These are phyloP conservation scores for Phalacrocorax pelagicus DNA, from an alignment of 2,113 vertebrate species.

Conservation along the genomic window DNA sequence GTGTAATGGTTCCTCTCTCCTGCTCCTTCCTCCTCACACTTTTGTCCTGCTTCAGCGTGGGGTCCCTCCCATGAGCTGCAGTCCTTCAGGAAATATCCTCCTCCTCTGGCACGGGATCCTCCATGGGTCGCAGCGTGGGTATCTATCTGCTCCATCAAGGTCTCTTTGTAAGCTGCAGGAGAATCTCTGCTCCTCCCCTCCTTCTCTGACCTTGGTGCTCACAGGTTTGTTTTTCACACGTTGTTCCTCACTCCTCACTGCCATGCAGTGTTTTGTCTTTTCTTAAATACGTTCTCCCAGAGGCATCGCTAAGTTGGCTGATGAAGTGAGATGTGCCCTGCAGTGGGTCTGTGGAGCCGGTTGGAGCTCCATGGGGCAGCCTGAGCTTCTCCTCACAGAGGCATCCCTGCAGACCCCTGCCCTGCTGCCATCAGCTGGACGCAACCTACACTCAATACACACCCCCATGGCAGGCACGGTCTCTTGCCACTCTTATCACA, in stretches of 20 bases:
- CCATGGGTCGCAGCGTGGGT: not conserved
- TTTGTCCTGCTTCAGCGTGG: not conserved
- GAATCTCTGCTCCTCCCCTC: not conserved
- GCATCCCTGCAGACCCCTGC: too few relatives aligned
- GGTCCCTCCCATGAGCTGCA: too few relatives aligned
- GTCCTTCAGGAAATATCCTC: not conserved
- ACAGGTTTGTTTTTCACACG: not conserved
- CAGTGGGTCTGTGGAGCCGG: not conserved
- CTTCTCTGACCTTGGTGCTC: not conserved
- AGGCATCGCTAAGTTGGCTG: not conserved
- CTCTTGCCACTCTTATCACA: not conserved
- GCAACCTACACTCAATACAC: not conserved
- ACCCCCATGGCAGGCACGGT: too few relatives aligned
- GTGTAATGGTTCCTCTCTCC: not conserved
- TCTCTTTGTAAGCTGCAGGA: too few relatives aligned
- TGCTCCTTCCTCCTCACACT: not conserved
- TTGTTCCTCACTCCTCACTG: not conserved
- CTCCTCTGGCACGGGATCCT: not conserved
- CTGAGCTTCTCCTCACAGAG: not conserved
- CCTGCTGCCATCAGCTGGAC: too few relatives aligned
- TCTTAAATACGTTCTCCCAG: rapidly evolving
- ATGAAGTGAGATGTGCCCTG: not conserved
- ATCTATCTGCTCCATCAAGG: not conserved
- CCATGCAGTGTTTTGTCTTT: not conserved
- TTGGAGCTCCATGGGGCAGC: not conserved